Evolutionary conservation across 1,140 invertebrate species (phyloP).

Genomic region (Drosophila neocordata): DNA sequence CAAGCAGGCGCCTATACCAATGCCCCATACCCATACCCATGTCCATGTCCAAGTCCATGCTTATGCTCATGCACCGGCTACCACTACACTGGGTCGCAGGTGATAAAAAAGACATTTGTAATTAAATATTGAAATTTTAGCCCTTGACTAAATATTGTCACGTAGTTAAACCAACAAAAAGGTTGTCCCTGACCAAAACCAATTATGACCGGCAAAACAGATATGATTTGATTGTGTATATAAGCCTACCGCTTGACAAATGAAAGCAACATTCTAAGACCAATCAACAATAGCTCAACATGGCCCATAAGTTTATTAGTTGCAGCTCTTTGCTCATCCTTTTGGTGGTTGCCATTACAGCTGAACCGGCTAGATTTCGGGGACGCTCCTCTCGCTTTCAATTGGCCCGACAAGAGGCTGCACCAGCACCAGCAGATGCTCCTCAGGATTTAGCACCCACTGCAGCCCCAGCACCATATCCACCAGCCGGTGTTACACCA

Average conservation of each 20-base stretch:
- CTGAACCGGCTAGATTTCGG: constrained; percentile 51
- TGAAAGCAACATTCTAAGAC: constrained; percentile 66
- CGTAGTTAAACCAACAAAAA: constrained; percentile 45
- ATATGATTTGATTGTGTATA: constrained; percentile 44
- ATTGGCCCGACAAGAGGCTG: constrained; percentile 65
- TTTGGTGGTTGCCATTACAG: constrained; percentile 48
- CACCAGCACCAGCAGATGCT: constrained; percentile 32
- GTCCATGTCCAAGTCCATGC: no score
- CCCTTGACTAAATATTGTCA: constrained; percentile 78
- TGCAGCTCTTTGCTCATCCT: constrained; percentile 46
- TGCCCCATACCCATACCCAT: no score
- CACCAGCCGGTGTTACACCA: constrained; percentile 71
- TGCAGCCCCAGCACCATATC: constrained; percentile 62
- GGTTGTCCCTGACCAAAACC: constrained; percentile 55
- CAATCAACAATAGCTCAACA: constrained; percentile 53
- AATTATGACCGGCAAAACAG: constrained; percentile 57
- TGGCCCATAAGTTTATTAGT: constrained; percentile 62
- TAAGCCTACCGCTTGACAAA: constrained; percentile 25
- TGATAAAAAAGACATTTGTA: constrained; percentile 47
- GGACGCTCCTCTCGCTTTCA: constrained; percentile 56
- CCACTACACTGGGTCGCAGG: constrained; percentile 21
- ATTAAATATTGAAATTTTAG: constrained; percentile 61
- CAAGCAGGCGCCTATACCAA: constrained; percentile 25
- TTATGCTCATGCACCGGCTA: no score
- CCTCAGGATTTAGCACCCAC: constrained; percentile 51